Conservation (phyloP, 2,888 invertebrate species). For the Spodoptera littoralis region DNA sequence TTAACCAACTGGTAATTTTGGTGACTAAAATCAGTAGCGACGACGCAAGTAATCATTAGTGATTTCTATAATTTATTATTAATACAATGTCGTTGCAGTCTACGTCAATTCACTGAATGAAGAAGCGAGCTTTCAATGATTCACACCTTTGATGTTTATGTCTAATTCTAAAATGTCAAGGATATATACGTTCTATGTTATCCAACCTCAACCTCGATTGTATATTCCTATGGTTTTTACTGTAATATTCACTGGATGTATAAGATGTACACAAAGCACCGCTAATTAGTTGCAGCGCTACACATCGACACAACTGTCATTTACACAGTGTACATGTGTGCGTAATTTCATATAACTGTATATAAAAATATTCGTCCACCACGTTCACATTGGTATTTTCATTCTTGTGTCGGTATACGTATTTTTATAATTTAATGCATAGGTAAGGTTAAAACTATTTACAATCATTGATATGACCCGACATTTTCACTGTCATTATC, state of each 20-base stretch:
- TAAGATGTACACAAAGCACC: constrained; percentile 15
- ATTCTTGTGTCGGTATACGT: too few relatives aligned
- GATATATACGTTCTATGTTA: constrained; percentile 44
- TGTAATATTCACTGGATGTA: constrained; percentile 13
- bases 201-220: constrained; percentile 46
- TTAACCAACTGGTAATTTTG: constrained; percentile 6
- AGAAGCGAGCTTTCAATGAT: constrained; percentile 48
- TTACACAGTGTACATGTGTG: too few relatives aligned
- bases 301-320: too few relatives aligned
- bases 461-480: too few relatives aligned
- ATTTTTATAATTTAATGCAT: too few relatives aligned
- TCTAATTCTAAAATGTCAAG: constrained; percentile 51
- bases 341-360: too few relatives aligned
- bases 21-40: background rate
- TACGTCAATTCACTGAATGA: constrained; percentile 45
- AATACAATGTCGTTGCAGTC: background rate
- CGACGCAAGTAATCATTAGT: background rate
- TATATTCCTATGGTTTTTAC: constrained; percentile 22
- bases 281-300: too few relatives aligned
- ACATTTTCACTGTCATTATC: too few relatives aligned
- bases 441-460: too few relatives aligned
- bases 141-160: constrained; percentile 51
- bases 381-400: too few relatives aligned
- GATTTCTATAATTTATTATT: constrained; percentile 18
- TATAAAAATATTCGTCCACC: too few relatives aligned